Conservation (phyloP, 30 jellyfish, hydroid and myxozoan species). For the Aurelia coerulea region DNA sequence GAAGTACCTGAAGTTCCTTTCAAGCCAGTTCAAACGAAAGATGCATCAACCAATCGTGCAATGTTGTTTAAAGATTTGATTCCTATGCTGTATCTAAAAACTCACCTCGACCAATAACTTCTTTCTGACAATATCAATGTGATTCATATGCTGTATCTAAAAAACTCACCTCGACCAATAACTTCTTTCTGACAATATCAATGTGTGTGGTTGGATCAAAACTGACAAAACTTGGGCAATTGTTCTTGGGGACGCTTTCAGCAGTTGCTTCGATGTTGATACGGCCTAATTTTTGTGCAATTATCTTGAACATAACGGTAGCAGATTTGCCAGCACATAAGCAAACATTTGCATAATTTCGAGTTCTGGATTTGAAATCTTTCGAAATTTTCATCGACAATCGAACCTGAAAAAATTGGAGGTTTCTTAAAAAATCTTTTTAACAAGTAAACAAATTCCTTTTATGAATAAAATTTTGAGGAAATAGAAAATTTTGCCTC, state of each 20-base stretch:
- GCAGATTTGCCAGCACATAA: conserved; percentile 85
- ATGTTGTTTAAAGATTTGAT: no score
- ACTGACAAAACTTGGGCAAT: conserved; percentile 44
- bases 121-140: conserved; percentile 75
- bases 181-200: conserved; percentile 73
- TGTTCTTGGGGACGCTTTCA: conserved; percentile 70
- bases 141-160: background rate
- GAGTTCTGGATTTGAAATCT: conserved; percentile 54
- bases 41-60: no score
- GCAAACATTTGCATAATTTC: conserved; percentile 60
- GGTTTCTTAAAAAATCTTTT: background rate
- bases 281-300: conserved; percentile 78
- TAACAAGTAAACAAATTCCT: no score
- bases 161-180: conserved; percentile 77
- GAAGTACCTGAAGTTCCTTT: no score
- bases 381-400: conserved; percentile 66
- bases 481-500: no score
- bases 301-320: conserved; percentile 73
- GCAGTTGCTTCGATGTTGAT: conserved; percentile 80
- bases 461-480: no score
- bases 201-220: conserved; percentile 58
- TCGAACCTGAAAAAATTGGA: conserved; percentile 46
- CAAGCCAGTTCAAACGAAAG: no score
- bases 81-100: background rate
- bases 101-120: conserved; percentile 84